Evolutionary conservation across 2,113 vertebrate species (phyloP), one percentile per base, ranked within the genome.

Genomic region (Rhombomys opimus): DNA sequence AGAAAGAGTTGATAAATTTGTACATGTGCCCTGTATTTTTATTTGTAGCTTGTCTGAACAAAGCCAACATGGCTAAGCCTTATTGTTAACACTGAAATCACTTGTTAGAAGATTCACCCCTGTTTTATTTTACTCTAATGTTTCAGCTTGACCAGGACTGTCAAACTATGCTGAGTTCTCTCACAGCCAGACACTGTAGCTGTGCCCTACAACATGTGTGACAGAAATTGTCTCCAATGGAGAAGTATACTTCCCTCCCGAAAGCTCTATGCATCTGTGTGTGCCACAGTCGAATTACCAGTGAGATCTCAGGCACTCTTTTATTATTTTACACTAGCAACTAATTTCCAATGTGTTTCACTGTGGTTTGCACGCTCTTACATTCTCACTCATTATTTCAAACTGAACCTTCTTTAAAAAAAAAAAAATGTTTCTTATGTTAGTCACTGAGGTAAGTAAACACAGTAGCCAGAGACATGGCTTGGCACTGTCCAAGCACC

Each of bases 171-270:
- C 20, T 61, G 30, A 7, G 7, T 52, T 7, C 1, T 46, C 13
- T 93, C 46, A 54, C 72, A n/a, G 7, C 4, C 1, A 4, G 0
- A 0, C 22, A 2, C 20, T 52, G 8, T 32, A 12, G 8, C 22
- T 77, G 1, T 5, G n/a, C 7, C 7, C 12, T 73, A 3, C 2
- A 61, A 63, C 2, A 54, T 50, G 7, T 14, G 35, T 50, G 50
- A 73, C 5, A 76, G 54, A 72, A 85, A 89, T 14, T 18, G 1
- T 27, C 15, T 30, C 7, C 32, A 35, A 0, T 59, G 27, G 46
- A 14, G 6, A n/a, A 22, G 6, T 73, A 35, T 15, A 81, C 54
- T 25, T 57, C 20, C 73, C 12, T 81, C 15, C 14, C 7, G 38
- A 75, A 46, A 75, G 20, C 11, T 8, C 7, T 35, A 22, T 41